These are phyloP conservation scores for Grus americana DNA, from an alignment of 2,113 vertebrate genomes.

Conservation along the genomic window DNA sequence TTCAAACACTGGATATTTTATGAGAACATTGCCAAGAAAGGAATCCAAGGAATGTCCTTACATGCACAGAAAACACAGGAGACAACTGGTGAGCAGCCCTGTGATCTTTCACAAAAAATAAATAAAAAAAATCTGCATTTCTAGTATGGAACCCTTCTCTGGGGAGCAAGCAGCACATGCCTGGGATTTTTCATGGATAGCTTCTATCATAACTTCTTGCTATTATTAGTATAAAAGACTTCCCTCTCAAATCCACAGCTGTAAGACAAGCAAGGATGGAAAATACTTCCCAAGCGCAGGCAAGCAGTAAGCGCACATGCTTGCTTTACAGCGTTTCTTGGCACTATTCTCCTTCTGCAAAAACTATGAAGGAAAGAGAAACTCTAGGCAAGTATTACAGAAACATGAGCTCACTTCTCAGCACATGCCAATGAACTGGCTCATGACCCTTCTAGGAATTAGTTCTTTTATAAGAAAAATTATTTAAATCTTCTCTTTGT, in stretches of 20 bases:
- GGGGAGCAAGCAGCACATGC: conserved; percentile 67
- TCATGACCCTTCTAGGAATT: not conserved
- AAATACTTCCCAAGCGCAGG: conserved; percentile 10
- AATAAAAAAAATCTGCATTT: conserved; percentile 27
- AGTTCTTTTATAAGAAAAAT: not conserved
- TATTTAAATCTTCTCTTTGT: not conserved
- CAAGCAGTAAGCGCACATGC: not conserved
- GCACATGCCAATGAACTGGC: not conserved
- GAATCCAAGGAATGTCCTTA: conserved; percentile 79
- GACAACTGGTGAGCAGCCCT: conserved; percentile 77
- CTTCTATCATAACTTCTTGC: conserved; percentile 67
- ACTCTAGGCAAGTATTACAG: not conserved
- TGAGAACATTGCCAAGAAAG: conserved; percentile 71
- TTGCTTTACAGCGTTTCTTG: not conserved
- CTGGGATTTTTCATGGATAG: conserved; percentile 66
- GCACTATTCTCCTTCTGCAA: not conserved
- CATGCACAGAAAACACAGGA: conserved; percentile 46
- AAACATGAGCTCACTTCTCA: conserved; percentile 5
- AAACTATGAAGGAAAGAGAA: not conserved
- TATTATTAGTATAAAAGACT: conserved; percentile 78
- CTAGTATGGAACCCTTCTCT: conserved; percentile 47
- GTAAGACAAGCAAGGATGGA: conserved; percentile 51
- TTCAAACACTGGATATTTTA: conserved; percentile 72
- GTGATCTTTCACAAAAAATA: conserved; percentile 34
- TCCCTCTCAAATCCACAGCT: conserved; percentile 66